phyloP scores from a whole-genome alignment of 2,113 vertebrate genomes.

The Limanda limanda region DNA sequence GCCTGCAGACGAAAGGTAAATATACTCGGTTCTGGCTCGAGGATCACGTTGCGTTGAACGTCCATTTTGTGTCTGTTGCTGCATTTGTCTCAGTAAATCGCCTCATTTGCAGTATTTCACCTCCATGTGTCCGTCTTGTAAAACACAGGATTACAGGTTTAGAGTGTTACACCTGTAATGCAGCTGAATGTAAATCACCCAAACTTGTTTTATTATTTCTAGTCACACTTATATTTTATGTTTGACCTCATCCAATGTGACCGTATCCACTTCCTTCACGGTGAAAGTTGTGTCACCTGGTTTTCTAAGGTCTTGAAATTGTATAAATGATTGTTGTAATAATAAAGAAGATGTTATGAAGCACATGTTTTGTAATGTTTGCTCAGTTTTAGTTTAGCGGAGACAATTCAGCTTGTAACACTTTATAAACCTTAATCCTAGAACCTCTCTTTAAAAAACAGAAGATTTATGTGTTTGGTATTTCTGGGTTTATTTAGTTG shows the following conservation, averaged over 20 bases:
- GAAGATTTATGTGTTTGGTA: neutral
- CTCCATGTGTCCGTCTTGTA: constrained; percentile 25
- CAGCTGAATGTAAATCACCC: constrained; percentile 11
- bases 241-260: constrained; percentile 14
- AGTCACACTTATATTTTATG: constrained; percentile 14
- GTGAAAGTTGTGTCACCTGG: neutral
- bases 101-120: constrained; percentile 15
- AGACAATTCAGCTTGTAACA: neutral
- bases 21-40: constrained; percentile 9
- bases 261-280: neutral
- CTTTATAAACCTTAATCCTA: neutral
- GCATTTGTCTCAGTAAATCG: constrained; percentile 20
- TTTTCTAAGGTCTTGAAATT: no score
- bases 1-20: constrained; percentile 69
- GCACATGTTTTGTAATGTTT: neutral
- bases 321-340: neutral
- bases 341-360: neutral
- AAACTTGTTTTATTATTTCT: neutral
- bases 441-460: neutral
- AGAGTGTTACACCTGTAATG: constrained; percentile 24
- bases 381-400: neutral
- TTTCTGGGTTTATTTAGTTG: constrained; percentile 8
- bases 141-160: constrained; percentile 16
- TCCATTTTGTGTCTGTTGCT: constrained; percentile 28
- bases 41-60: no score